Percentiles rank a stretch among this genome's conserved stretches.
Evolutionary conservation across 1,140 invertebrate species (phyloP).

Genomic region (Drosophila persimilis): DNA sequence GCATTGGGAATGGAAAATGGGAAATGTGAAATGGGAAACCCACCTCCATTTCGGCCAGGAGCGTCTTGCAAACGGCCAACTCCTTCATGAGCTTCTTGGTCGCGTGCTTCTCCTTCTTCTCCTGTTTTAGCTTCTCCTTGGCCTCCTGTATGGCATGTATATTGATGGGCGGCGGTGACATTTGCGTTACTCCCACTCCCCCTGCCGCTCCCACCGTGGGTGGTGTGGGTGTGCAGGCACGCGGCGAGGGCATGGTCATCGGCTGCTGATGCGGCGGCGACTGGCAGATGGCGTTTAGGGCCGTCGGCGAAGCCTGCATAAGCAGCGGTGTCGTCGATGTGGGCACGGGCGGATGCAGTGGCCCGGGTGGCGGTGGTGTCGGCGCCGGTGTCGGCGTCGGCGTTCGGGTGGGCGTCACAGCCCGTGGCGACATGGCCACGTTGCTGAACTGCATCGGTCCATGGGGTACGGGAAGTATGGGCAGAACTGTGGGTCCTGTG

Average conservation of each 20-base stretch:
- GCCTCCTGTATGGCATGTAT: conserved; percentile 77
- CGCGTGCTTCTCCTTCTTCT: conserved; percentile 87
- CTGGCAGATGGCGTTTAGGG: conserved; percentile 71
- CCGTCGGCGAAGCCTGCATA: conserved; percentile 84
- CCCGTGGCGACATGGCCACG: conserved; percentile 64
- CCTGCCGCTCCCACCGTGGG: conserved; percentile 18
- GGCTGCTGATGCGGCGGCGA: conserved; percentile 53
- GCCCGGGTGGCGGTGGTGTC: conserved; percentile 35
- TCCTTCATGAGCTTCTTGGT: conserved; percentile 91
- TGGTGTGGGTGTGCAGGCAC: conserved; percentile 50
- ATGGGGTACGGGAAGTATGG: conserved; percentile 15
- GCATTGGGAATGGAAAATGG: too few relatives aligned
- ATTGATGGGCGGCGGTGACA: conserved; percentile 69
- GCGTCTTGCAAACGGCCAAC: conserved; percentile 88
- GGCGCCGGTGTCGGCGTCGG: conserved; percentile 47
- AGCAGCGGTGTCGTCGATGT: conserved; percentile 56
- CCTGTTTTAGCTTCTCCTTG: conserved; percentile 83
- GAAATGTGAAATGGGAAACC: not conserved
- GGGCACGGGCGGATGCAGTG: conserved; percentile 42
- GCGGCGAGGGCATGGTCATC: conserved; percentile 65
- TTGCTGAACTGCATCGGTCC: conserved; percentile 50
- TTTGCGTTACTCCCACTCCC: conserved; percentile 37
- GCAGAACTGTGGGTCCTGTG: not conserved
- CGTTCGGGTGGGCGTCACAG: conserved; percentile 71
- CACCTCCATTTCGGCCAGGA: conserved; percentile 82